Percentiles rank a stretch among this genome's conserved stretches.
Conservation (phyloP, 1,140 invertebrate genomes). For the Trichomalopsis sarcophagae region DNA sequence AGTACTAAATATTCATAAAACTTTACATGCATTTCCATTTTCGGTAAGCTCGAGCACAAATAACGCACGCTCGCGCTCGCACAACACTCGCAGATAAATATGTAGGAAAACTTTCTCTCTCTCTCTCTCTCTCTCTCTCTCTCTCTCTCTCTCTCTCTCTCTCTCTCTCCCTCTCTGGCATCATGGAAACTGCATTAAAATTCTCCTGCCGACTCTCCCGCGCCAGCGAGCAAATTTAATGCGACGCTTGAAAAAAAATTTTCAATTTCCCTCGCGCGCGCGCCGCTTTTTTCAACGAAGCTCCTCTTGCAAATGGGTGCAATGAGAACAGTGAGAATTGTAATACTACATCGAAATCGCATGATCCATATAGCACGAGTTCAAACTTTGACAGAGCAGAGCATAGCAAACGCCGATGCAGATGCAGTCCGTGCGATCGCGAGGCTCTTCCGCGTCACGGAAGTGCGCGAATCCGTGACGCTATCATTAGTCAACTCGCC, state of each 20-base stretch:
- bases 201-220: background rate
- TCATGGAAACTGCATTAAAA: background rate
- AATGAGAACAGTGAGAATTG: too few relatives aligned
- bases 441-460: constrained; percentile 14
- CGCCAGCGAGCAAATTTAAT: background rate
- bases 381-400: background rate
- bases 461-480: background rate
- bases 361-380: too few relatives aligned
- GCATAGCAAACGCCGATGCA: background rate
- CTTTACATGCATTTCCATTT: background rate
- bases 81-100: background rate
- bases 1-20: background rate
- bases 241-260: background rate
- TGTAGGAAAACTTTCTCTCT: background rate
- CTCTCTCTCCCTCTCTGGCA: background rate
- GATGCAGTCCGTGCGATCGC: background rate
- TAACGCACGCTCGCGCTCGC: background rate
- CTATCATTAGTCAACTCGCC: constrained; percentile 44
- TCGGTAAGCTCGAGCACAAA: background rate
- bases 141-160: too few relatives aligned
- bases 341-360: too few relatives aligned
- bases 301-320: too few relatives aligned
- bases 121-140: too few relatives aligned
- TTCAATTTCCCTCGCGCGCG: background rate
- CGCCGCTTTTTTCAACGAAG: background rate